Evolutionary conservation across 2,113 vertebrate genomes (phyloP).

Genomic region (Aleadryas rufinucha): DNA sequence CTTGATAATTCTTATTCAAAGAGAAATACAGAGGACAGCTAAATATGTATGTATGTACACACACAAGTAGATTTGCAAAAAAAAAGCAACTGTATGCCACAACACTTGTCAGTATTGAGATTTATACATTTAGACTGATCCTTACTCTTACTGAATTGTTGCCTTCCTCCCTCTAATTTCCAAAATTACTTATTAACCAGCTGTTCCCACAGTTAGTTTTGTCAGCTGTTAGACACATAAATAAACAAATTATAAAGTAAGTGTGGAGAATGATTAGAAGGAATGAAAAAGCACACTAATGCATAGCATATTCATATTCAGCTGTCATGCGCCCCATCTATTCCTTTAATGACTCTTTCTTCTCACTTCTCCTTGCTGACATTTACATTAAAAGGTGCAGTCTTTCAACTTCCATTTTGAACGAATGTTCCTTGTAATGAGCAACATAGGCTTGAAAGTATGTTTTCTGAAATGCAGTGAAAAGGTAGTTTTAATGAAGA

Average conservation of each 20-base stretch:
- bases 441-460: neutral
- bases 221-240: conserved; percentile 45
- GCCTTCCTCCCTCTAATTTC: conserved; percentile 19
- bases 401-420: conserved; percentile 39
- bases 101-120: neutral
- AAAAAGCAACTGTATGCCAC: neutral
- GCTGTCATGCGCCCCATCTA: conserved; percentile 57
- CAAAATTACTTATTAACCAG: conserved; percentile 64
- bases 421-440: conserved; percentile 40
- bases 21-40: neutral
- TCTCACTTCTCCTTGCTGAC: conserved; percentile 63
- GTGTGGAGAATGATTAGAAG: conserved; percentile 49
- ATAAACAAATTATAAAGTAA: conserved; percentile 65
- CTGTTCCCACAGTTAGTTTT: conserved; percentile 36
- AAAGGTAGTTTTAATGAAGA: conserved; percentile 40
- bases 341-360: conserved; percentile 67
- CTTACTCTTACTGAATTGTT: neutral
- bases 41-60: neutral
- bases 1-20: neutral
- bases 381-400: conserved; percentile 58
- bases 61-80: neutral
- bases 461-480: conserved; percentile 28
- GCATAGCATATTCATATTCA: conserved; percentile 63
- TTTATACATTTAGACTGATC: neutral
- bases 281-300: conserved; percentile 55